Base-by-base conservation (phyloP, 1,140 invertebrate species). In the Teleogryllus occipitalis region DNA sequence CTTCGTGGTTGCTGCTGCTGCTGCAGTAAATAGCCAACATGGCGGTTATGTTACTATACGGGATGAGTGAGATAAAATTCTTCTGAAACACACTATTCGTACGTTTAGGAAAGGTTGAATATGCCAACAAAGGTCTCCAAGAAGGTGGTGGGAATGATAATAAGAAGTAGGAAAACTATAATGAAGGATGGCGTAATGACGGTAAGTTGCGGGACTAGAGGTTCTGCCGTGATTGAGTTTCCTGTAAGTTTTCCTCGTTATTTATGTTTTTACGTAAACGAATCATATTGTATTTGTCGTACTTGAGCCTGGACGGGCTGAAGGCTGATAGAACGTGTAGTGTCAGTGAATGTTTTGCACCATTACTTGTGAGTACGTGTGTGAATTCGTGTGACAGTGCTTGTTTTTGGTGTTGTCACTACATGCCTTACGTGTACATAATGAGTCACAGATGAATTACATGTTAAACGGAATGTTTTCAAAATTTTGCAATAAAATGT, bases 121-220 rank as follows among this genome's bases (percentile, higher is more conserved):
- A 89, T 89, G 88, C 88, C 88, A 83, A 87, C 88, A 82, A 90
- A 89, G 85, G 87, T 89, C 83, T 89, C 88, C 18, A 89, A 89
- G 83, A 90, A 90, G 85, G 87, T 89, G 82, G 88, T 88, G 82
- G 90, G 91, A 81, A 91, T 93, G 88, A 91, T 93, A 82, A 91
- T 92, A 84, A 88, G 91, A 84, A 92, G 90, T 85, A 88, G 92
- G 84, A 92, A 92, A 85, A 89, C 90, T 83, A 91, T 93, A 82
- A 89, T 90, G 82, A 93, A 93, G 87, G 91, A 92, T 87, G 91
- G 90, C 82, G 90, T 92, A 81, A 91, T 93, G 83, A 92, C 91
- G 85, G 91, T 93, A 88, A 88, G 88, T 87, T 82, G 54, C 18
- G 18, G 27, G 18, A 3, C 54, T 10, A 14, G 54, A 3, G 54